Conservation (phyloP, 2,113 vertebrate genomes). For the Neolamprologus longior region DNA sequence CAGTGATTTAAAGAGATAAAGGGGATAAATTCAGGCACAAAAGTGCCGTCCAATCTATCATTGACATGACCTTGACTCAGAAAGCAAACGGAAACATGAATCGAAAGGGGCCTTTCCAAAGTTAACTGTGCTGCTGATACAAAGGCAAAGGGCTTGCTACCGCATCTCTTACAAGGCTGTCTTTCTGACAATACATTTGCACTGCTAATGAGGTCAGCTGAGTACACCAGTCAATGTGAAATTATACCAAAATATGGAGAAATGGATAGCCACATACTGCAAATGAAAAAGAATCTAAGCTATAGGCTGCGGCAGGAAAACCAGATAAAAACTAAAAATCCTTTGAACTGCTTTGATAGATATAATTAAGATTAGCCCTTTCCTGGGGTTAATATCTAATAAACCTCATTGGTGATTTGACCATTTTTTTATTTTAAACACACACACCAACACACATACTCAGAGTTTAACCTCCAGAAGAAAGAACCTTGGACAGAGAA, state of each 20-base stretch:
- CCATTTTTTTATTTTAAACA: background rate
- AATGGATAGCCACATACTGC: background rate
- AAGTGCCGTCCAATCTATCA: slow-evolving; percentile 52
- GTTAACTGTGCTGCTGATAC: slow-evolving; percentile 18
- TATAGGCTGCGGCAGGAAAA: background rate
- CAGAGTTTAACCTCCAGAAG: slow-evolving; percentile 45
- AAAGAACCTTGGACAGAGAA: slow-evolving; percentile 48
- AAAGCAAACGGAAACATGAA: slow-evolving; percentile 37
- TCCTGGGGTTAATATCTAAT: slow-evolving; percentile 56
- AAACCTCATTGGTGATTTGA: slow-evolving; percentile 35
- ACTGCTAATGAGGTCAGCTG: slow-evolving; percentile 50
- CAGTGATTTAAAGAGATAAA: slow-evolving; percentile 68
- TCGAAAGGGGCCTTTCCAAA: slow-evolving; percentile 25
- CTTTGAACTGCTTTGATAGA: slow-evolving; percentile 45
- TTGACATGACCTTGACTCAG: slow-evolving; percentile 68
- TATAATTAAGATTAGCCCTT: slow-evolving; percentile 49
- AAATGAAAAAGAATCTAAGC: background rate
- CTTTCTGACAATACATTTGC: slow-evolving; percentile 13
- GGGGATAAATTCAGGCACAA: slow-evolving; percentile 57
- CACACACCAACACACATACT: background rate
- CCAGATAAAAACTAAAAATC: background rate
- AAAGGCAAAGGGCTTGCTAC: background rate
- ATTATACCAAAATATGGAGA: slow-evolving; percentile 6
- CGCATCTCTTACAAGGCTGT: slow-evolving; percentile 6
- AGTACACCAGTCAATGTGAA: slow-evolving; percentile 39